These are phyloP conservation scores for Syrista parreyssii DNA, from an alignment of 2,888 invertebrate species.

Conservation along the genomic window DNA sequence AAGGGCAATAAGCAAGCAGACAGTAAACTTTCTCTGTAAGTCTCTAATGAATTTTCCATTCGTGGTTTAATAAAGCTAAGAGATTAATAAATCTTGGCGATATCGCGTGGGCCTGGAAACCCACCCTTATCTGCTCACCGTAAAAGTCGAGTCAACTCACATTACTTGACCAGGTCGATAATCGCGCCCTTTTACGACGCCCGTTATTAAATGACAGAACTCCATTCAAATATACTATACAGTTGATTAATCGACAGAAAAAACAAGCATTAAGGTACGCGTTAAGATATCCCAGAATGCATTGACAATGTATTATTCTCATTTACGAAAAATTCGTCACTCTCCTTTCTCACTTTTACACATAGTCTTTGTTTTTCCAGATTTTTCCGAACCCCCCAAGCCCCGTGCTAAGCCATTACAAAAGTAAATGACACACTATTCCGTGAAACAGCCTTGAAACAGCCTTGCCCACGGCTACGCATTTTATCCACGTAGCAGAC, in stretches of 20 bases:
- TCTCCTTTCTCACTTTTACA: not conserved
- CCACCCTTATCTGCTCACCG: not conserved
- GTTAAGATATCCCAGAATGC: not conserved
- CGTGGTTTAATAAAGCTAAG: not conserved
- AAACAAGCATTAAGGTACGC: not conserved
- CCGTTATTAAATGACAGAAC: not conserved
- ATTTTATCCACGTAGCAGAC: not conserved
- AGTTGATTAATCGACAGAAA: not conserved
- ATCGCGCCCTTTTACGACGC: not conserved
- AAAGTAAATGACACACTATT: not conserved
- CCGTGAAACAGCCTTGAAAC: constrained; percentile 50
- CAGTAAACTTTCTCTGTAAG: not conserved
- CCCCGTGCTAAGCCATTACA: not conserved
- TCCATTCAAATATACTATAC: not conserved
- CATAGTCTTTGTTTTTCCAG: not conserved
- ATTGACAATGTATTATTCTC: not conserved
- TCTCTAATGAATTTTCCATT: not conserved
- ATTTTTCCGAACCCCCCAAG: not conserved
- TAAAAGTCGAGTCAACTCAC: not conserved
- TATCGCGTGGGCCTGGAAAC: not conserved
- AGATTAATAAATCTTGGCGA: not conserved
- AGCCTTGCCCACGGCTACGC: constrained; percentile 54
- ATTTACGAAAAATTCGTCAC: not conserved
- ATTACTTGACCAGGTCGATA: not conserved
- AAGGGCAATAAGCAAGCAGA: not conserved